Evolutionary conservation across 2,113 vertebrate species (phyloP).

Genomic region (Callopanchax toddi): DNA sequence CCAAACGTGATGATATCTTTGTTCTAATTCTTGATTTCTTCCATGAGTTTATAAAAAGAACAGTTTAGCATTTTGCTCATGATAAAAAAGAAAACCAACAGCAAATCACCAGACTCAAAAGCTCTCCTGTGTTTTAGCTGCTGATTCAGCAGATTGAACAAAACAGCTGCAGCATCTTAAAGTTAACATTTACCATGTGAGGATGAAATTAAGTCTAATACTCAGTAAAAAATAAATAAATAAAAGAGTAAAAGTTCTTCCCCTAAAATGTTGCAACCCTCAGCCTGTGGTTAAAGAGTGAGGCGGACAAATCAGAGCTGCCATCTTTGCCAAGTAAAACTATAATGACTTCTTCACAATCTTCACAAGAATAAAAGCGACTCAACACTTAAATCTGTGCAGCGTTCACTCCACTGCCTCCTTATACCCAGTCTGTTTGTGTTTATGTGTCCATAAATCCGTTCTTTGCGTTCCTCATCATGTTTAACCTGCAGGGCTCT

Average conservation of each 20-base stretch:
- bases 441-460: background rate
- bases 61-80: no score
- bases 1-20: no score
- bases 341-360: background rate
- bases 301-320: constrained; percentile 6
- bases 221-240: background rate
- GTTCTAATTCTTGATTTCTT: no score
- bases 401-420: background rate
- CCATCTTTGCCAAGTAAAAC: constrained; percentile 5
- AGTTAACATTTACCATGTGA: background rate
- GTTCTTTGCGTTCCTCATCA: constrained; percentile 15
- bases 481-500: constrained; percentile 27
- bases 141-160: background rate
- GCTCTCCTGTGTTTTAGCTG: background rate
- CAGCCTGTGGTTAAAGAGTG: background rate
- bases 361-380: background rate
- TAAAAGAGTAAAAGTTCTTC: background rate
- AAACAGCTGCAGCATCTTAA: background rate
- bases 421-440: constrained; percentile 9
- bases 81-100: no score
- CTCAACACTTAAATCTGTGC: background rate
- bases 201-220: no score
- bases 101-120: background rate
- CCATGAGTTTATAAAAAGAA: no score
- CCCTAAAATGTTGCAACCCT: background rate